These are phyloP conservation scores for Crossaster papposus DNA, from an alignment of 53 echinoderm and acorn worm species.

Conservation along the genomic window DNA sequence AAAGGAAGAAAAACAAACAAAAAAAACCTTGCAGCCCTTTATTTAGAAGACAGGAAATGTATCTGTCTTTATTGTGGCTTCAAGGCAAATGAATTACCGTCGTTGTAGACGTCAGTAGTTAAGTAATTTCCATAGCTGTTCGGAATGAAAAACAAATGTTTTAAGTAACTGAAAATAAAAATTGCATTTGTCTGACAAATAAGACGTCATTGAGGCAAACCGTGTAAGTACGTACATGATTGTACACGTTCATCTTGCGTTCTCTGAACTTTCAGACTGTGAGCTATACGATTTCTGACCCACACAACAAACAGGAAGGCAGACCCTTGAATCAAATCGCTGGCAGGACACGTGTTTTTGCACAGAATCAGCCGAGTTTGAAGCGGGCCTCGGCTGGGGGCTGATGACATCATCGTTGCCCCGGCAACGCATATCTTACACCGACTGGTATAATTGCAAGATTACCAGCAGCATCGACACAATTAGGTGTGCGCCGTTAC, in stretches of 20 bases:
- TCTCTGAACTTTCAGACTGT: not conserved
- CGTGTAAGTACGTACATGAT: not conserved
- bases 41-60: not conserved
- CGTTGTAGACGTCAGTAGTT: not conserved
- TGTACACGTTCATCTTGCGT: not conserved
- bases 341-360: slow-evolving; percentile 29
- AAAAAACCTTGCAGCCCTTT: not conserved
- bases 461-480: slow-evolving; percentile 21
- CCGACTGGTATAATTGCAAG: slow-evolving; percentile 56
- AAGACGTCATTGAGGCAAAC: slow-evolving; percentile 44
- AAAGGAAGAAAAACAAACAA: not conserved
- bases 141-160: not conserved
- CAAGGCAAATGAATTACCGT: not conserved
- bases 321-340: slow-evolving; percentile 11
- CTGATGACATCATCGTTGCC: slow-evolving; percentile 55
- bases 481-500: slow-evolving; percentile 12
- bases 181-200: slow-evolving; percentile 19
- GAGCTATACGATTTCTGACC: slow-evolving; percentile 7
- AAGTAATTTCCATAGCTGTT: not conserved
- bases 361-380: slow-evolving; percentile 35
- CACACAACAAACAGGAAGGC: slow-evolving; percentile 34
- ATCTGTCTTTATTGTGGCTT: not conserved
- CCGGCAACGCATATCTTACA: slow-evolving; percentile 60
- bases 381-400: slow-evolving; percentile 3
- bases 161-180: slow-evolving; percentile 9